These are phyloP conservation scores for Aurelia sp. DNA, from an alignment of 30 jellyfish, hydroid and myxozoan genomes.

Conservation along the genomic window DNA sequence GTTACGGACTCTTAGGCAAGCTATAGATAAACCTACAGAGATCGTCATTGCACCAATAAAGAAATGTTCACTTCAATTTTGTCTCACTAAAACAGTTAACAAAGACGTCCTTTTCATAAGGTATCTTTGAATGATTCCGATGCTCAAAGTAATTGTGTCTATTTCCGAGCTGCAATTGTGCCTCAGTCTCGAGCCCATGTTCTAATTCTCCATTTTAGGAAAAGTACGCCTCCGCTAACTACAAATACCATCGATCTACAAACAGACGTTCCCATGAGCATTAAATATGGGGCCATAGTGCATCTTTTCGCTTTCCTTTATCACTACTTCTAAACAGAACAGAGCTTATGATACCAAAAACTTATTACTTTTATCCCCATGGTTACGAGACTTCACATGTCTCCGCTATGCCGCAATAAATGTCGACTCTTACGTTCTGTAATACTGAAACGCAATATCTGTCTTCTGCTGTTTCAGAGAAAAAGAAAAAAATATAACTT, in stretches of 20 bases:
- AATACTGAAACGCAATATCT: too few species aligned
- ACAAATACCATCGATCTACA: background rate
- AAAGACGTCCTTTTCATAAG: constrained; percentile 4
- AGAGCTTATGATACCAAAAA: background rate
- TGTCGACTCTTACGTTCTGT: too few species aligned
- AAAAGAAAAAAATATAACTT: too few species aligned
- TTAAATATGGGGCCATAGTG: background rate
- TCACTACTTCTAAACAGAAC: background rate
- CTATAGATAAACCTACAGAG: constrained; percentile 4
- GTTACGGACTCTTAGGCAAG: constrained; percentile 3
- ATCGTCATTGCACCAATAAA: background rate
- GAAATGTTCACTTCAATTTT: background rate
- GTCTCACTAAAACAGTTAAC: background rate
- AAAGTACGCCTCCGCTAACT: background rate
- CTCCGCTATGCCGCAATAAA: too few species aligned
- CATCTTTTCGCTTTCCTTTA: constrained; percentile 5
- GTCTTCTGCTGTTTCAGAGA: too few species aligned
- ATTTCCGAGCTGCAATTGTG: constrained; percentile 11
- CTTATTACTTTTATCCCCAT: too few species aligned
- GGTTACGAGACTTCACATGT: too few species aligned
- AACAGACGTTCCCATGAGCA: background rate
- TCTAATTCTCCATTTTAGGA: background rate
- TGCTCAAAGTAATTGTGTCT: constrained; percentile 11
- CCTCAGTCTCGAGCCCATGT: constrained; percentile 9
- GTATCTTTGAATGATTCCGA: constrained; percentile 22